Evolutionary conservation across 1,140 invertebrate species (phyloP), one percentile per base, ranked within the genome.

Genomic region (Steinernema khuongi): DNA sequence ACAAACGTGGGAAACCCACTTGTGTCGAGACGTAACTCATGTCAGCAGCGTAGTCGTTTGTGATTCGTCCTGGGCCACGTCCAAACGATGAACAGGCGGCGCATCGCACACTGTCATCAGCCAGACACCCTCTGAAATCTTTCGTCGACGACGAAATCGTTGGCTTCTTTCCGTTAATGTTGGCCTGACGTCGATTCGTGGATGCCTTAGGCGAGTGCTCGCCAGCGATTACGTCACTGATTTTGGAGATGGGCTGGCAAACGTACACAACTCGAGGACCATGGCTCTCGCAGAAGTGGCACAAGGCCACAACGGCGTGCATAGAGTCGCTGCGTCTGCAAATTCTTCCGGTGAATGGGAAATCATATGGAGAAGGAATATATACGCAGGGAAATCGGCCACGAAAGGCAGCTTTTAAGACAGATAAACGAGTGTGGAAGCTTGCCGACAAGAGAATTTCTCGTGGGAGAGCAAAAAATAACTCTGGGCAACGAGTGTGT

Each of bases 231-330:
- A 31, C 66, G 31, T 22, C 69, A 68, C 32, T 50, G 7, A 33
- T 14, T 69, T 69, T 50, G 26, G 31, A 50, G 7, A 78, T 44
- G 31, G 77, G 77, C 29, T 78, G 77, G 26, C 72, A 78, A 1
- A 72, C 73, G 33, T 71, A 67, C 22, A 78, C 67, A n/a, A 78
- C 69, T 60, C 75, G 33, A 22, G 77, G 77, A 1, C 77, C 77
- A 44, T 78, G 77, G 18, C 66, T 77, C 33, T 78, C 77, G 44
- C 77, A 78, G 33, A 78, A 78, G 19, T 78, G 77, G 30, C 77
- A 78, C n/a, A 78, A 67, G 14, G 77, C 77, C 11, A 77, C 50
- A 14, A 78, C 76, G 41, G 77, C 76, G 67, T 78, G 71, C 77
- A 78, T 78, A 22, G 22, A 26, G 4, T 22, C 50, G 22, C 4